Percentiles rank a stretch among this genome's conserved stretches.
Evolutionary conservation across 2,113 vertebrate species (phyloP).

Genomic region (Monopterus albus): DNA sequence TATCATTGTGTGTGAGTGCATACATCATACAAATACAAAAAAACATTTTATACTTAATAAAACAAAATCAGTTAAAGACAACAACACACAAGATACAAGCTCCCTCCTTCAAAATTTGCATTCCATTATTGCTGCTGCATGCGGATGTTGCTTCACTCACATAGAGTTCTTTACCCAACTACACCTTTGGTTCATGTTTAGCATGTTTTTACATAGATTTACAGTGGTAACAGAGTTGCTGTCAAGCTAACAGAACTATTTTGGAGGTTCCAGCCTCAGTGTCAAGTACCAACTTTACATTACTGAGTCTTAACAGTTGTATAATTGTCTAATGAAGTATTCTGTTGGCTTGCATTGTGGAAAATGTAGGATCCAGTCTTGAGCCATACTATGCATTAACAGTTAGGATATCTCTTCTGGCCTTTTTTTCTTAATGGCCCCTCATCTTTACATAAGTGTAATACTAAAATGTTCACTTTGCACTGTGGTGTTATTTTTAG

Average conservation of each 20-base stretch:
- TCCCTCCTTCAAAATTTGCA: background rate
- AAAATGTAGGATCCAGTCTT: background rate
- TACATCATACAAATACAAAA: conserved; percentile 60
- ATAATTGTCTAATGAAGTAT: background rate
- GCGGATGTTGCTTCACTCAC: background rate
- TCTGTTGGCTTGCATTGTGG: background rate
- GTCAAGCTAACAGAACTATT: background rate
- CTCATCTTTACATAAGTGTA: background rate
- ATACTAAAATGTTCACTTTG: no score
- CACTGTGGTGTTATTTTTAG: no score
- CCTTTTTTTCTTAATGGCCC: background rate
- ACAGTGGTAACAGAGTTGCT: background rate
- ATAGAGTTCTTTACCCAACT: background rate
- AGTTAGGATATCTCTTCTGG: background rate
- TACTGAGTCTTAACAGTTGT: background rate
- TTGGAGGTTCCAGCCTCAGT: background rate
- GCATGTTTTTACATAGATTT: background rate
- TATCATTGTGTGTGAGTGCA: conserved; percentile 65
- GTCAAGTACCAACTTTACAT: background rate
- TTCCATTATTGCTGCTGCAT: background rate
- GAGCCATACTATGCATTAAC: background rate
- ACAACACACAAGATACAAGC: background rate
- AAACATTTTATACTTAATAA: background rate
- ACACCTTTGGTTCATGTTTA: background rate
- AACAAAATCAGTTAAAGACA: background rate